phyloP scores from a whole-genome alignment of 23 tunicate species.

The Aplidium turbinatum region DNA sequence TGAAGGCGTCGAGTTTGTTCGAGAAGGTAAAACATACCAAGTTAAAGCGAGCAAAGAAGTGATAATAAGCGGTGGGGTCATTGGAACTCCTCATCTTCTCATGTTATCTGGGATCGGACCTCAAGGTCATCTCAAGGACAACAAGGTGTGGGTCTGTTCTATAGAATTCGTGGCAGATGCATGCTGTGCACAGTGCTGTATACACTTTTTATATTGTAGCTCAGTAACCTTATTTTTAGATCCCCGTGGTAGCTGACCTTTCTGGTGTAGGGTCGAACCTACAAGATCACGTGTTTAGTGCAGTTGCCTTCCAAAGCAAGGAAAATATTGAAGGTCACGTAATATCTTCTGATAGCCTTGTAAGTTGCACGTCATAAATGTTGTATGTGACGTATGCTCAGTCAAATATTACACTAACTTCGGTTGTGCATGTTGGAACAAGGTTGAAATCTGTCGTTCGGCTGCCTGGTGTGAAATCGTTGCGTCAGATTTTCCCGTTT shows the following conservation, averaged over 20 bases:
- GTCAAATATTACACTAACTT: too few relatives aligned
- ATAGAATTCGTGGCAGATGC: too few relatives aligned
- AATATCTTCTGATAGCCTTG: too few relatives aligned
- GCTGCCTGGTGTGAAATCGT: too few relatives aligned
- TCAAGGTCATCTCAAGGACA: slow-evolving; percentile 48
- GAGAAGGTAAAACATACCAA: slow-evolving; percentile 33
- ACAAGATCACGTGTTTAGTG: neutral
- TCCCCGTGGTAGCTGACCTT: neutral
- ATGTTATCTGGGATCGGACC: slow-evolving; percentile 88
- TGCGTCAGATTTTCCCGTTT: too few relatives aligned
- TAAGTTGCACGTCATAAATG: too few relatives aligned
- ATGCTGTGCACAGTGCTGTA: too few relatives aligned
- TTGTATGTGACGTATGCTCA: too few relatives aligned
- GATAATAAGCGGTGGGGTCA: slow-evolving; percentile 65
- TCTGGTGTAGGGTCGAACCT: neutral
- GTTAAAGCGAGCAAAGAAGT: slow-evolving; percentile 68
- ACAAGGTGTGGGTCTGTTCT: slow-evolving; percentile 46
- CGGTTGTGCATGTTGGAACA: too few relatives aligned
- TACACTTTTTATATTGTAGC: too few relatives aligned
- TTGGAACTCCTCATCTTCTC: slow-evolving; percentile 82
- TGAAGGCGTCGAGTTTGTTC: slow-evolving; percentile 52
- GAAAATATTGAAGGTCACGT: neutral
- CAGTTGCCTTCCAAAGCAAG: neutral
- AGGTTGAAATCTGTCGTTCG: too few relatives aligned
- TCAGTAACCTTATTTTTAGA: slow-evolving; percentile 23